phyloP scores from a whole-genome alignment of 1,140 invertebrate species.

The Cydia amplana region DNA sequence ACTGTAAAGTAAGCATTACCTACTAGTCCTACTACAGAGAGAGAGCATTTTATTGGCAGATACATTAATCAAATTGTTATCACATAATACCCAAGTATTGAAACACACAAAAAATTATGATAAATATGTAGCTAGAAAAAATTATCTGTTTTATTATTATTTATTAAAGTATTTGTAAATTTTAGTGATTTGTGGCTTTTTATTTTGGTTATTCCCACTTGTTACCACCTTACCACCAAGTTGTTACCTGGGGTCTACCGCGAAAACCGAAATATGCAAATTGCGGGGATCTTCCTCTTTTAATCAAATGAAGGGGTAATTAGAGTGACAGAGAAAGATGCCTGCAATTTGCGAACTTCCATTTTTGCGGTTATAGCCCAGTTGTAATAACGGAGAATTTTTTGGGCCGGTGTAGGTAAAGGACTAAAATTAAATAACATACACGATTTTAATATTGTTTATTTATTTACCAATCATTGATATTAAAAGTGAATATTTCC shows the following conservation, averaged over 20 bases:
- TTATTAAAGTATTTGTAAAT: constrained; percentile 12
- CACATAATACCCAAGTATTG: not conserved
- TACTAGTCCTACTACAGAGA: too few relatives aligned
- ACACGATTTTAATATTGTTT: constrained; percentile 50
- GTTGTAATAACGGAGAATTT: too few relatives aligned
- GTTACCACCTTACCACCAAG: too few relatives aligned
- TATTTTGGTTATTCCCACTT: not conserved
- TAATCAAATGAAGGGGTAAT: too few relatives aligned
- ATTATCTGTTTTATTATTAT: not conserved
- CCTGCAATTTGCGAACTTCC: too few relatives aligned
- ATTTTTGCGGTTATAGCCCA: too few relatives aligned
- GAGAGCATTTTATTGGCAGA: not conserved
- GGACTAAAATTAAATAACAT: constrained; percentile 38
- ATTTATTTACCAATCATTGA: constrained; percentile 69
- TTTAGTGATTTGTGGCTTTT: not conserved
- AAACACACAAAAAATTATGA: not conserved
- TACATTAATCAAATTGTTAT: not conserved
- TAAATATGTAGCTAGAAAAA: not conserved
- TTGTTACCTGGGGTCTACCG: too few relatives aligned
- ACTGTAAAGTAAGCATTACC: too few relatives aligned
- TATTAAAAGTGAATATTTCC: constrained; percentile 75
- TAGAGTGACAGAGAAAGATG: too few relatives aligned
- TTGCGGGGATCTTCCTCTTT: too few relatives aligned
- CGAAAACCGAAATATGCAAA: too few relatives aligned
- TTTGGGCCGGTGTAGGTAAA: not conserved